Evolutionary conservation across 2,797 vertebrate genomes (phyloP).

Genomic region (Channallabes apus): DNA sequence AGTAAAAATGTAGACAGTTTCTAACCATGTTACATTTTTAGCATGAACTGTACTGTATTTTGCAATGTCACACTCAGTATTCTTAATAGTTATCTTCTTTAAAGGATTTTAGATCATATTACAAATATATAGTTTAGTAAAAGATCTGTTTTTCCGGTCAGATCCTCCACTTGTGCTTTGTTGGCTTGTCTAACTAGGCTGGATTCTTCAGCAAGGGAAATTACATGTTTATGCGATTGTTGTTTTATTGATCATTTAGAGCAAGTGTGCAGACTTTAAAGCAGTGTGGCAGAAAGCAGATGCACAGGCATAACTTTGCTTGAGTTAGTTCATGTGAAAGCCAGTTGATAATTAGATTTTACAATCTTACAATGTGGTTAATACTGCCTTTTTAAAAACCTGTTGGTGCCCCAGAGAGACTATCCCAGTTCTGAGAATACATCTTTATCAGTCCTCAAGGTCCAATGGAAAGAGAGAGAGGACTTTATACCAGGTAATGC

Average conservation of each 20-base stretch:
- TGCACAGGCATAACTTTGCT: neutral
- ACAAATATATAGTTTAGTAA: neutral
- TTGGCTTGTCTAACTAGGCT: neutral
- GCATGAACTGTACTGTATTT: neutral
- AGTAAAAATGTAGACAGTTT: neutral
- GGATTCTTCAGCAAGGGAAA: neutral
- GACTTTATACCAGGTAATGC: slow-evolving; percentile 12
- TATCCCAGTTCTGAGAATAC: slow-evolving; percentile 11
- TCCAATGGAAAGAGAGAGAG: neutral
- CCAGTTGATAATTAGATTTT: neutral
- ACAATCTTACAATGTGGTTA: neutral
- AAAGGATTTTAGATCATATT: neutral
- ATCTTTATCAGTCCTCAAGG: slow-evolving; percentile 24
- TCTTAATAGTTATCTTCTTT: neutral
- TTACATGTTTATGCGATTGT: neutral
- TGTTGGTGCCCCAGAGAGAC: neutral
- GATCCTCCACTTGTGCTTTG: neutral
- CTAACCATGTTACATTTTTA: neutral
- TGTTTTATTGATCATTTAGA: neutral
- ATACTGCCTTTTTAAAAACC: neutral
- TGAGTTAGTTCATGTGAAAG: neutral
- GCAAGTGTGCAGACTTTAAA: neutral
- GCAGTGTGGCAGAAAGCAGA: neutral
- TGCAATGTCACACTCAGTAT: neutral
- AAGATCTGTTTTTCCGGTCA: neutral